A percentile compares a stretch with the other conserved stretches of the same genome.
Conservation (phyloP, 2,113 vertebrate genomes). For the Pelodiscus sinensis region DNA sequence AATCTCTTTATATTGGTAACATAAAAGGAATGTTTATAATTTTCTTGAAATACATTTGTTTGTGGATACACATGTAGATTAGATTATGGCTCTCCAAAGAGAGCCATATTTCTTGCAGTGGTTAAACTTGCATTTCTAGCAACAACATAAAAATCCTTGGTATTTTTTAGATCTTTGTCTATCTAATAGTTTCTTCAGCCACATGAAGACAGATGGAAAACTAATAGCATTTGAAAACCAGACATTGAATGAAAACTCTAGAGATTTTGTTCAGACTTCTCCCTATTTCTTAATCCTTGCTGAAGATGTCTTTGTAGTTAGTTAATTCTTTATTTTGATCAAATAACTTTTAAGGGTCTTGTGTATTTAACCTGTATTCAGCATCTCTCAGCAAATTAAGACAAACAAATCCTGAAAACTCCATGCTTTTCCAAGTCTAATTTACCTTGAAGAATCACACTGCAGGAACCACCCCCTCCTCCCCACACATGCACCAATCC, state of each 20-base stretch:
- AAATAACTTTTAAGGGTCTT: background rate
- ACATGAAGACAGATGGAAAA: background rate
- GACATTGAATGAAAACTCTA: background rate
- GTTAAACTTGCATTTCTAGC: background rate
- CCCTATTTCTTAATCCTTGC: background rate
- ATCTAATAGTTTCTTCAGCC: background rate
- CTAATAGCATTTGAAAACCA: background rate
- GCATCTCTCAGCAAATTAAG: background rate
- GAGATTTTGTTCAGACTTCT: background rate
- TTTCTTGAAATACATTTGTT: constrained; percentile 62
- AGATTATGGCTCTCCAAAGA: constrained; percentile 1
- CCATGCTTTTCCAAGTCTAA: background rate
- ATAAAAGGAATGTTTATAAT: constrained; percentile 74
- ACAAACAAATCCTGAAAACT: background rate
- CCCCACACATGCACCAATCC: too few relatives aligned
- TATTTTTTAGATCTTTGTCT: background rate
- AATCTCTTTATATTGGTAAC: constrained; percentile 67
- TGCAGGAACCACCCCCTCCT: background rate
- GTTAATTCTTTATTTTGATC: background rate
- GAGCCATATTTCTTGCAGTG: background rate
- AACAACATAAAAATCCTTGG: background rate
- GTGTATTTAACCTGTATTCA: background rate
- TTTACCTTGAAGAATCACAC: background rate
- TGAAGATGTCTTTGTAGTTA: fast-evolving
- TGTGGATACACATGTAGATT: background rate